A percentile compares a stretch with the other conserved stretches of the same genome.
Evolutionary conservation across 2,888 invertebrate genomes (phyloP).

Genomic region (Podabrus alpinus): DNA sequence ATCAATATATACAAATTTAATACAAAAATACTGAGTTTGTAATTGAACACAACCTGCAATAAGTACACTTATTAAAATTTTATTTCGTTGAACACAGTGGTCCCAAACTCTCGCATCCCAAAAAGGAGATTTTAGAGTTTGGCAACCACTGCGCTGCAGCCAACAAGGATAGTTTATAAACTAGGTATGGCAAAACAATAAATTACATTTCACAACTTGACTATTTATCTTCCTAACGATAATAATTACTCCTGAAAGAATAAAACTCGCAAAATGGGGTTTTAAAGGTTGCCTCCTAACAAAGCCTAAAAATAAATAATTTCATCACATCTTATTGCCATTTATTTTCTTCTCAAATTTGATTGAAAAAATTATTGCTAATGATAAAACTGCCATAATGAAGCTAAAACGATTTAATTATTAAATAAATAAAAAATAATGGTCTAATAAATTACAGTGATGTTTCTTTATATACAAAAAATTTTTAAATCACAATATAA

Average conservation of each 20-base stretch:
- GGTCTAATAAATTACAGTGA: not conserved
- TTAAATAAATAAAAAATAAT: not conserved
- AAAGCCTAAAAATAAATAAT: not conserved
- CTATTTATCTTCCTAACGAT: not conserved
- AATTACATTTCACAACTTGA: not conserved
- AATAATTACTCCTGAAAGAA: not conserved
- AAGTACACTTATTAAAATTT: not conserved
- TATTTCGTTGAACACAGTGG: not conserved
- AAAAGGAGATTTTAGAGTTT: too few species aligned
- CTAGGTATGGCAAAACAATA: not conserved
- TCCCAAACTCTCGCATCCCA: not conserved
- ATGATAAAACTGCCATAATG: not conserved
- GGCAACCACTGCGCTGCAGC: not conserved
- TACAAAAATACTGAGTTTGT: conserved; percentile 16
- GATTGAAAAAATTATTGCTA: not conserved
- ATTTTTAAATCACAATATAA: not conserved
- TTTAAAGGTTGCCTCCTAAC: not conserved
- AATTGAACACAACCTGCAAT: conserved; percentile 16
- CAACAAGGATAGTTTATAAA: not conserved
- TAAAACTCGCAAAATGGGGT: not conserved
- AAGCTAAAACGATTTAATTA: not conserved
- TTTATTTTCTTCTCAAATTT: not conserved
- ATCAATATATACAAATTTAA: conserved; percentile 20
- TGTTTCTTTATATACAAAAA: not conserved
- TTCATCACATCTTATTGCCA: not conserved